Percentiles rank a stretch among this genome's conserved stretches.
phyloP scores from a whole-genome alignment of 2,888 invertebrate species.

The Polymixis flavicincta region DNA sequence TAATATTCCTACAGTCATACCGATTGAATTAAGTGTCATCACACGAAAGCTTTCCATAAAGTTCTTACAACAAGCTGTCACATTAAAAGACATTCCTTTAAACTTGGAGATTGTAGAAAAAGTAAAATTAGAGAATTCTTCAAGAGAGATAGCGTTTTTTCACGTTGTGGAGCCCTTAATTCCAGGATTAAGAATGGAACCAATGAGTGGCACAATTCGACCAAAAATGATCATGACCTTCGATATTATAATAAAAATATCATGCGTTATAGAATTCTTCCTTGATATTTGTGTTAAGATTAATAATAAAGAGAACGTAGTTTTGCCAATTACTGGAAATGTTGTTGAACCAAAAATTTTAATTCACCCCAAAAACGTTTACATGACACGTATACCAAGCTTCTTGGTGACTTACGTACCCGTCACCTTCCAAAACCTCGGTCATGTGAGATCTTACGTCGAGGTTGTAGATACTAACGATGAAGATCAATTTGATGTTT shows the following conservation, averaged over 20 bases:
- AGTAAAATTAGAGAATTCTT: slow-evolving; percentile 88
- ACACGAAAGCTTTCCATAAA: slow-evolving; percentile 85
- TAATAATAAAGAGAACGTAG: slow-evolving; percentile 85
- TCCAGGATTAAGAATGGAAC: slow-evolving; percentile 87
- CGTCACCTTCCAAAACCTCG: slow-evolving; percentile 82
- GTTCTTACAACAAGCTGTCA: slow-evolving; percentile 79
- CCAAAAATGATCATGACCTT: slow-evolving; percentile 88
- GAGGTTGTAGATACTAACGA: slow-evolving; percentile 80
- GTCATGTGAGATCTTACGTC: slow-evolving; percentile 75
- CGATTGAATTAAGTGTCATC: slow-evolving; percentile 80
- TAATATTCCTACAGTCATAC: slow-evolving; percentile 67
- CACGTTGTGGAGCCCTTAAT: slow-evolving; percentile 87
- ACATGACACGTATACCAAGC: slow-evolving; percentile 87
- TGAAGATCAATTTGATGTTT: slow-evolving; percentile 84
- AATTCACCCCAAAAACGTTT: slow-evolving; percentile 87
- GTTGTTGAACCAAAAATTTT: slow-evolving; percentile 88
- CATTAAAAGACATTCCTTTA: slow-evolving; percentile 84
- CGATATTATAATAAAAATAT: slow-evolving; percentile 83
- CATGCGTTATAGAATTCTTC: slow-evolving; percentile 83
- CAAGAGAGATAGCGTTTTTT: slow-evolving; percentile 88
- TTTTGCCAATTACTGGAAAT: slow-evolving; percentile 84
- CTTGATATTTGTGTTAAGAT: slow-evolving; percentile 84
- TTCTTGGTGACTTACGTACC: slow-evolving; percentile 83
- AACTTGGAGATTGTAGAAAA: slow-evolving; percentile 83
- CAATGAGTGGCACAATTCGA: slow-evolving; percentile 87